These are phyloP conservation scores for Coecobrya sp. DNA, from an alignment of 2,888 invertebrate species.

Conservation along the genomic window DNA sequence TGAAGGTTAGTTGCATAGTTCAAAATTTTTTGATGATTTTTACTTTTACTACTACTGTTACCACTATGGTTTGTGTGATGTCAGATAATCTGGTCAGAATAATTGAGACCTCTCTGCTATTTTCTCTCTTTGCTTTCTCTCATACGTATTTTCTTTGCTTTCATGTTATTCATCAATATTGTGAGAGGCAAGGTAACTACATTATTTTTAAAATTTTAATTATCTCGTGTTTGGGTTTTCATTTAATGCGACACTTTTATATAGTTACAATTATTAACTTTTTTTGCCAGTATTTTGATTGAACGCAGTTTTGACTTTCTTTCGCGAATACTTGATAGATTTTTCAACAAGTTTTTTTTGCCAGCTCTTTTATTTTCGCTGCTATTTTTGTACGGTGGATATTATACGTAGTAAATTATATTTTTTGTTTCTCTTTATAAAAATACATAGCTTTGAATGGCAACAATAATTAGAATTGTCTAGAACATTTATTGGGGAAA, in stretches of 20 bases:
- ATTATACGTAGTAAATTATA: constrained; percentile 50
- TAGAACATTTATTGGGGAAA: constrained; percentile 15
- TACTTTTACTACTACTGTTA: not conserved
- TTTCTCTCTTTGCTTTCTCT: not conserved
- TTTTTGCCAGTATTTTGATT: constrained; percentile 20
- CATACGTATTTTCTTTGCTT: not conserved
- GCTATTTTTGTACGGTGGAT: constrained; percentile 48
- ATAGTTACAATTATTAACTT: not conserved
- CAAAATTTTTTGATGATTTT: not conserved
- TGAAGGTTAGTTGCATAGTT: not conserved
- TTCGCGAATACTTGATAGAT: constrained; percentile 16
- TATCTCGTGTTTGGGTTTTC: not conserved
- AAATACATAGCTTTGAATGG: constrained; percentile 57
- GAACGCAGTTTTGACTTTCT: not conserved
- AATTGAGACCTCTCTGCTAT: not conserved
- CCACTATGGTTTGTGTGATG: not conserved
- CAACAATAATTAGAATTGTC: constrained; percentile 49
- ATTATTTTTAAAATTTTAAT: not conserved
- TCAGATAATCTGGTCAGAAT: constrained; percentile 11
- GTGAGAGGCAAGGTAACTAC: not conserved
- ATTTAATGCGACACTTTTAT: not conserved
- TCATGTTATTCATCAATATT: not conserved
- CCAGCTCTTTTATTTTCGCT: not conserved
- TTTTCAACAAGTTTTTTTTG: constrained; percentile 21
- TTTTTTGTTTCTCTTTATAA: constrained; percentile 38